A percentile compares a stretch with the other conserved stretches of the same genome.
Conservation (phyloP, 2,113 vertebrate species). For the Nettapus auritus region DNA sequence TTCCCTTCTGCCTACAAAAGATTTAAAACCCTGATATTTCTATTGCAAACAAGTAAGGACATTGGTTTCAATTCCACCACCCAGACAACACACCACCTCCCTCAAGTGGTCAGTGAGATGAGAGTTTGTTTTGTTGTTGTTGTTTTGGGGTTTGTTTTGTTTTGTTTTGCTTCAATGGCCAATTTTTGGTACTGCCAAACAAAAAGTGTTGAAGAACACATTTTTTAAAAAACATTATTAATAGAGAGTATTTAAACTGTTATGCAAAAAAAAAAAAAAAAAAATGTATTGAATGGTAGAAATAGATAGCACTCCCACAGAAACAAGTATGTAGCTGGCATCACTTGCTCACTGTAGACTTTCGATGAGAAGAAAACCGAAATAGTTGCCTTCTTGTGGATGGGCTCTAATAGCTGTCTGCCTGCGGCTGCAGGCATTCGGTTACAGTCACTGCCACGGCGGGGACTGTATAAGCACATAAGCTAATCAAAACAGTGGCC, state of each 20-base stretch:
- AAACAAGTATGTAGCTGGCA: conserved; percentile 14
- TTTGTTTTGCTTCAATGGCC: conserved; percentile 43
- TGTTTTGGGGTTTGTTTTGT: neutral
- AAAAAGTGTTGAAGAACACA: neutral
- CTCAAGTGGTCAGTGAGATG: conserved; percentile 74
- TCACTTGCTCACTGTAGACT: neutral
- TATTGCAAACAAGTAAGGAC: conserved; percentile 27
- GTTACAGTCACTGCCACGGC: neutral
- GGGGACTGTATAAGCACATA: conserved; percentile 15
- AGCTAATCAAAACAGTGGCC: conserved; percentile 46
- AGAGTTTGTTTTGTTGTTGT: neutral
- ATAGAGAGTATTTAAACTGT: neutral
- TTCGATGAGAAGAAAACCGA: conserved; percentile 11
- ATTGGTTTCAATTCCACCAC: conserved; percentile 6
- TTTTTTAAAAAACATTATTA: neutral
- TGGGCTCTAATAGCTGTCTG: conserved; percentile 32
- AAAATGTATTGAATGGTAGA: neutral
- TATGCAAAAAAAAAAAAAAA: too few species aligned
- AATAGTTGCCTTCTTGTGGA: conserved; percentile 27
- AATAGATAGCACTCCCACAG: neutral
- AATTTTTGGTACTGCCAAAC: conserved; percentile 7
- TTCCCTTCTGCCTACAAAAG: conserved; percentile 36
- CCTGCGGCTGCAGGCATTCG: neutral
- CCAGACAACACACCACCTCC: conserved; percentile 75
- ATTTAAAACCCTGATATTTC: conserved; percentile 45